Conservation (phyloP, 2,113 vertebrate genomes). For the Quiscalus mexicanus region DNA sequence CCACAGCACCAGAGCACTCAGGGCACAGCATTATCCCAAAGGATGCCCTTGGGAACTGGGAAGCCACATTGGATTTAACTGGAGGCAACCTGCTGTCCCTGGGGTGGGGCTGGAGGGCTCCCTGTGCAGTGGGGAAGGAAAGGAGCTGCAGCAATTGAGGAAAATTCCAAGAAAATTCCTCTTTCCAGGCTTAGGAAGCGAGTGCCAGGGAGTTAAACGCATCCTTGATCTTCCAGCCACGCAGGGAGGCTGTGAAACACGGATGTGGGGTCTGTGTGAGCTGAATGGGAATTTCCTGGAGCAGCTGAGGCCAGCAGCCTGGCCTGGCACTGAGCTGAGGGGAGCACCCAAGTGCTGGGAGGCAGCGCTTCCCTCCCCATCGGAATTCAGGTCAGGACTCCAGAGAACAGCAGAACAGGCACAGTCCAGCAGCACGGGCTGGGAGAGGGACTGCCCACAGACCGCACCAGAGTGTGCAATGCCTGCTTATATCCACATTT, state of each 20-base stretch:
- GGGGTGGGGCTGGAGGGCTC: neutral
- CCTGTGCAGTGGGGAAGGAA: accelerated
- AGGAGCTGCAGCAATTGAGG: neutral
- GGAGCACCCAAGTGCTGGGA: accelerated
- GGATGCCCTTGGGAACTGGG: accelerated
- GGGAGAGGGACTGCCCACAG: accelerated
- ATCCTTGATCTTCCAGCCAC: neutral
- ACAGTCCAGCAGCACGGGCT: accelerated
- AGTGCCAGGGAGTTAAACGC: accelerated
- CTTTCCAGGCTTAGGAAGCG: neutral
- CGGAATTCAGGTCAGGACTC: neutral
- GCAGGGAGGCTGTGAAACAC: neutral
- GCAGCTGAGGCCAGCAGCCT: neutral
- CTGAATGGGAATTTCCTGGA: neutral
- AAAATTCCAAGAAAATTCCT: neutral
- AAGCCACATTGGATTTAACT: neutral
- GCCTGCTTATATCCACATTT: accelerated
- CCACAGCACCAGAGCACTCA: accelerated
- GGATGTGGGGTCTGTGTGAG: neutral
- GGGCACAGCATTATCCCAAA: neutral
- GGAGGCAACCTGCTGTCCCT: neutral
- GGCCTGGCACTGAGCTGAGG: neutral
- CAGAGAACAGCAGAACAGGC: accelerated
- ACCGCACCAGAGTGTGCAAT: accelerated
- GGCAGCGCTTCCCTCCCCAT: neutral